Conservation (phyloP, 2,888 invertebrate species). For the Antheraea yamamai region DNA sequence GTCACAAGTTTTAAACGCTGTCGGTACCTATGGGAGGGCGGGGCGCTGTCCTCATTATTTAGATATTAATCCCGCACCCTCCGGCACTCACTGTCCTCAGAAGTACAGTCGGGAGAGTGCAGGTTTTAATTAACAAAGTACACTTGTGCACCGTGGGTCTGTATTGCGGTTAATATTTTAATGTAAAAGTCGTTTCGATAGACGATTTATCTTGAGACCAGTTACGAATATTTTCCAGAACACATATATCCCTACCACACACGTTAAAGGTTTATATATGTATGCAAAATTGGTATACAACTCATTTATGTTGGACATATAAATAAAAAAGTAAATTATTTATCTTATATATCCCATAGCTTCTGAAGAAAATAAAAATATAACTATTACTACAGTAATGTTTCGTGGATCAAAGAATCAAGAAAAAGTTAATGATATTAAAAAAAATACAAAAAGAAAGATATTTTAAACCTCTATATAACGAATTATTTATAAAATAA, state of each 20-base stretch:
- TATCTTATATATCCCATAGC: no score
- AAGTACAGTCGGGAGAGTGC: constrained; percentile 31
- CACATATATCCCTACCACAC: no score
- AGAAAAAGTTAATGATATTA: background rate
- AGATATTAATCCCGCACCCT: constrained; percentile 67
- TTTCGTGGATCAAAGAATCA: background rate
- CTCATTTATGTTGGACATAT: no score
- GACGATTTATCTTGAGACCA: background rate
- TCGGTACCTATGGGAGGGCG: constrained; percentile 60
- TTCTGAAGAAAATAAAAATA: background rate
- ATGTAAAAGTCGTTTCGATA: background rate
- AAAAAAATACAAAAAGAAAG: background rate
- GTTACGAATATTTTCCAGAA: background rate
- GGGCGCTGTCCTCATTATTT: constrained; percentile 77
- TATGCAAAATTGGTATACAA: no score
- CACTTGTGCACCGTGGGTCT: constrained; percentile 43
- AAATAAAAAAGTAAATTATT: no score
- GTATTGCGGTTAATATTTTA: constrained; percentile 16
- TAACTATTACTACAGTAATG: background rate
- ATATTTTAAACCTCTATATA: background rate
- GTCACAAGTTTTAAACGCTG: constrained; percentile 41
- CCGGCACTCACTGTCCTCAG: constrained; percentile 27
- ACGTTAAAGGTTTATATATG: no score
- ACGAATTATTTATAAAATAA: background rate
- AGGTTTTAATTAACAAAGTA: constrained; percentile 65